Conservation (phyloP, 2,797 vertebrate genomes). For the Ispidina picta region DNA sequence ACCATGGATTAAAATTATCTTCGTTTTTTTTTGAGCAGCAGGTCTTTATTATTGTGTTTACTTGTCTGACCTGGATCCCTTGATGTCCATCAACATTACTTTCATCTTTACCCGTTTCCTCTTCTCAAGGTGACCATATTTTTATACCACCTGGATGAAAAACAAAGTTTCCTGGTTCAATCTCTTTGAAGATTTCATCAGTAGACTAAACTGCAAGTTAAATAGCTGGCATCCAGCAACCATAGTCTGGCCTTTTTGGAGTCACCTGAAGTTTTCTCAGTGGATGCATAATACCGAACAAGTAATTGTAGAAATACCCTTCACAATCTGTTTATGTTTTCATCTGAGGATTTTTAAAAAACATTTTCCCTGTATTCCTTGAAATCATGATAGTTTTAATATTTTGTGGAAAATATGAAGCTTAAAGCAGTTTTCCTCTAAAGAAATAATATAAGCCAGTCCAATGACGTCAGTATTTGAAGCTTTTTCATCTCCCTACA, state of each 20-base stretch:
- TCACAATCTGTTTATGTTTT: neutral
- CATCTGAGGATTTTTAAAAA: neutral
- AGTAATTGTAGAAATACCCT: neutral
- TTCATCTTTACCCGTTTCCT: neutral
- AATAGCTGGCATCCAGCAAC: neutral
- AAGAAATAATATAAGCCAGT: neutral
- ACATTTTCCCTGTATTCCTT: neutral
- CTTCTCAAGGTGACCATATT: neutral
- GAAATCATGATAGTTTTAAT: neutral
- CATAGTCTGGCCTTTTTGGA: neutral
- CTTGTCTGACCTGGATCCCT: neutral
- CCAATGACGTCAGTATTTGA: neutral
- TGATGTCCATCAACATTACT: neutral
- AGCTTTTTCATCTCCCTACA: neutral
- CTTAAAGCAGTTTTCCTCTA: neutral
- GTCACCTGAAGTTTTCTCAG: neutral
- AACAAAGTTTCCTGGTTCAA: neutral
- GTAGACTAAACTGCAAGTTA: neutral
- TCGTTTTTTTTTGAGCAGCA: neutral
- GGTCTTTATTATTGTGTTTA: neutral
- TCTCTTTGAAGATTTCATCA: neutral
- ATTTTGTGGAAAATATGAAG: neutral
- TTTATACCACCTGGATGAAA: neutral
- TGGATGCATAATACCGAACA: neutral
- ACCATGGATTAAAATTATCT: neutral